Percentiles rank a stretch among this genome's conserved stretches.
phyloP scores from a whole-genome alignment of 1,140 invertebrate genomes.

The Papilio helenus region DNA sequence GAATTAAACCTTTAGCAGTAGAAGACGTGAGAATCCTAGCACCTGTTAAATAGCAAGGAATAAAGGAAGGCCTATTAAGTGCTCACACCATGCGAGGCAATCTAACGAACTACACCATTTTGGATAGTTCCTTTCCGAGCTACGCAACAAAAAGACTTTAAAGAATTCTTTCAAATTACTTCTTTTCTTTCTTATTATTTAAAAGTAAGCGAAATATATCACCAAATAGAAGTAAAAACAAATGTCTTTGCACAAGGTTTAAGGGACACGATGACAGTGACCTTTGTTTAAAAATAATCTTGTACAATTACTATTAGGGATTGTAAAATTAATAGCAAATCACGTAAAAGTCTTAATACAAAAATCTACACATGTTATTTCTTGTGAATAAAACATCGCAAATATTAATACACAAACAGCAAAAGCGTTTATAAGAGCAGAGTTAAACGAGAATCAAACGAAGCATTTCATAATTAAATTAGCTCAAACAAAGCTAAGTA shows the following conservation, averaged over 20 bases:
- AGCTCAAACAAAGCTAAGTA: constrained; percentile 38
- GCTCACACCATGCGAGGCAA: constrained; percentile 64
- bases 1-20: constrained; percentile 74
- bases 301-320: too few species aligned
- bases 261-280: too few species aligned
- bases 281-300: too few species aligned
- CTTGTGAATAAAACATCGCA: neutral
- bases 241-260: too few species aligned
- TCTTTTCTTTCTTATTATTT: too few species aligned
- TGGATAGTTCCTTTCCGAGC: constrained; percentile 56
- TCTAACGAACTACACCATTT: constrained; percentile 66
- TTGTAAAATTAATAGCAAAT: too few species aligned
- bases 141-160: constrained; percentile 46
- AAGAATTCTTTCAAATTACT: neutral
- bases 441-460: constrained; percentile 12
- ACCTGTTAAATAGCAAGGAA: constrained; percentile 74
- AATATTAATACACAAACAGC: neutral
- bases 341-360: neutral
- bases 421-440: neutral
- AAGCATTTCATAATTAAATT: constrained; percentile 36
- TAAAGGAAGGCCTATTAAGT: constrained; percentile 72
- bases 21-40: constrained; percentile 73
- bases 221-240: too few species aligned
- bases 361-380: neutral
- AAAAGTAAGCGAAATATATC: too few species aligned